These are phyloP conservation scores for Bolborhynchus lineola DNA, from an alignment of 2,113 vertebrate genomes.

Conservation along the genomic window DNA sequence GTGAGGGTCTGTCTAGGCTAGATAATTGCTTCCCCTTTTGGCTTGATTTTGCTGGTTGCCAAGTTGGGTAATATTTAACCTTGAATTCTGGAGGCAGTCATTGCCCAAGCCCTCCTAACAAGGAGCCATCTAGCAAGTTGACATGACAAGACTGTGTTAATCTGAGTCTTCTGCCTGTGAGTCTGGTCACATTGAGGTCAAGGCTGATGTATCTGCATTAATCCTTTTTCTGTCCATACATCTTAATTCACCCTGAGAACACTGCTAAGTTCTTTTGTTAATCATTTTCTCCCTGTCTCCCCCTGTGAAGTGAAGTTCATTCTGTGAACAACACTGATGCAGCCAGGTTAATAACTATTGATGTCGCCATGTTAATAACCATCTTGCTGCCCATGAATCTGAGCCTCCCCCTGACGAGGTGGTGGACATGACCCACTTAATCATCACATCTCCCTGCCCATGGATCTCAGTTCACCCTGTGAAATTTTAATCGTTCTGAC, in stretches of 20 bases:
- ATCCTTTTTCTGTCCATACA: slow-evolving; percentile 38
- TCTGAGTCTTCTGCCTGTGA: slow-evolving; percentile 13
- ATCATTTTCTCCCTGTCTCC: slow-evolving; percentile 43
- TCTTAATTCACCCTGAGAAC: slow-evolving; percentile 35
- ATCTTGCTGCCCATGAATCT: not conserved
- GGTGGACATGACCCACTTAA: slow-evolving; percentile 41
- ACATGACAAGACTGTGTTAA: slow-evolving; percentile 47
- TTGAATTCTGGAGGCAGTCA: slow-evolving; percentile 36
- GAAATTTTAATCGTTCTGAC: slow-evolving; percentile 67
- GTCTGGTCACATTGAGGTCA: slow-evolving; percentile 25
- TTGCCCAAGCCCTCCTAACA: not conserved
- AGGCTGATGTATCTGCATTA: slow-evolving; percentile 29
- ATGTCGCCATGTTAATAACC: slow-evolving; percentile 33
- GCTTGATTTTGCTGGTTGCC: not conserved
- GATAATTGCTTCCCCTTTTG: slow-evolving; percentile 44
- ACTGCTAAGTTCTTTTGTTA: slow-evolving; percentile 21
- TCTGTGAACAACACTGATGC: not conserved
- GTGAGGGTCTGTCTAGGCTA: slow-evolving; percentile 38
- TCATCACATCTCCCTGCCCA: slow-evolving; percentile 12
- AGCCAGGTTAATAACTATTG: slow-evolving; percentile 68
- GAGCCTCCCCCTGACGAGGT: not conserved
- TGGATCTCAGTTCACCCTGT: slow-evolving; percentile 28
- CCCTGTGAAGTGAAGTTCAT: slow-evolving; percentile 31
- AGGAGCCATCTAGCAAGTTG: slow-evolving; percentile 38
- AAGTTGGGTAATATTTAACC: slow-evolving; percentile 47